phyloP scores from a whole-genome alignment of 2,888 invertebrate species.

The Icerya purchasi region DNA sequence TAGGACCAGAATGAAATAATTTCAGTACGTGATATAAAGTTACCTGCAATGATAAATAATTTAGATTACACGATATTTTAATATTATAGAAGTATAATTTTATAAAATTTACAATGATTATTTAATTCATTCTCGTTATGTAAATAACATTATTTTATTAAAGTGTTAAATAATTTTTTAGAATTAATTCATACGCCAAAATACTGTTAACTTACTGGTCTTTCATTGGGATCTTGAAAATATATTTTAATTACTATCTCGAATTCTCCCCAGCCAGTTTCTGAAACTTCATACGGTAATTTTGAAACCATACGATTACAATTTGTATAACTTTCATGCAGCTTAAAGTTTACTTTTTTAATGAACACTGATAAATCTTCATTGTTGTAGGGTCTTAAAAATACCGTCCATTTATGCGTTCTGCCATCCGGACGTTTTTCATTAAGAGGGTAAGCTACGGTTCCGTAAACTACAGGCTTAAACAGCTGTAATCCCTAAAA shows the following conservation, averaged over 20 bases:
- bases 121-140: no score
- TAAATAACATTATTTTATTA: no score
- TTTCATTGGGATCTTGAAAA: constrained; percentile 87
- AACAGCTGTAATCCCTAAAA: constrained; percentile 62
- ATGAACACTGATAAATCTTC: constrained; percentile 87
- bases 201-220: constrained; percentile 43
- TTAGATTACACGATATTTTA: constrained; percentile 6
- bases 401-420: constrained; percentile 97
- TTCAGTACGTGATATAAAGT: constrained; percentile 88
- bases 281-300: constrained; percentile 90
- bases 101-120: no score
- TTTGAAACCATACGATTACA: constrained; percentile 80
- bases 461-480: constrained; percentile 91
- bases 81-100: no score
- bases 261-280: constrained; percentile 99
- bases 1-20: constrained; percentile 56
- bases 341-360: constrained; percentile 88
- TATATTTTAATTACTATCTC: constrained; percentile 94
- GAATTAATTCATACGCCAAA: background rate
- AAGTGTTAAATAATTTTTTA: no score
- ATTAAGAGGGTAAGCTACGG: constrained; percentile 83
- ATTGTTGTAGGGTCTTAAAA: constrained; percentile 76
- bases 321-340: constrained; percentile 92
- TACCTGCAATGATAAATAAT: constrained; percentile 37
- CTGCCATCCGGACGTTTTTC: constrained; percentile 93